Conservation (phyloP, 2,113 vertebrate species). For the Phocoena sinus region DNA sequence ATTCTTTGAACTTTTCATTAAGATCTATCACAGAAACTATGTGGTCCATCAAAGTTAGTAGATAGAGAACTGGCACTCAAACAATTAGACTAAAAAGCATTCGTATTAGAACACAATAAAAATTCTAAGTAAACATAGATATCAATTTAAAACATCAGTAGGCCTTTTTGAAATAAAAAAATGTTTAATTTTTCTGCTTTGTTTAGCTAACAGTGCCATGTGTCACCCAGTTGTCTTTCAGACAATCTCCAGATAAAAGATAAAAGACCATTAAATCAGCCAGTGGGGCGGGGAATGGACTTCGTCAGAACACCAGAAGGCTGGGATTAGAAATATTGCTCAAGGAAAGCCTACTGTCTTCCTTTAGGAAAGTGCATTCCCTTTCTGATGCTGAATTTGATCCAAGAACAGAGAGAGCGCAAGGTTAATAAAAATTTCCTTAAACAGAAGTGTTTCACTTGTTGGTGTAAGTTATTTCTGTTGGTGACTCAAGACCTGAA, state of each 20-base stretch:
- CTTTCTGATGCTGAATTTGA: neutral
- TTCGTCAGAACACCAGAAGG: neutral
- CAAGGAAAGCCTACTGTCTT: neutral
- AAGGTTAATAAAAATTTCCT: constrained; percentile 10
- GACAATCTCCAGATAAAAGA: neutral
- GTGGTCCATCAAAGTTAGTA: neutral
- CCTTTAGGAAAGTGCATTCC: neutral
- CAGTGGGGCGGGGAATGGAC: neutral
- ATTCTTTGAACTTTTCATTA: neutral
- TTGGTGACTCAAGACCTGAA: neutral
- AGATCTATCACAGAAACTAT: neutral
- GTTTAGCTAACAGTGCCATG: neutral
- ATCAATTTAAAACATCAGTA: neutral
- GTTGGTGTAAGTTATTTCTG: neutral
- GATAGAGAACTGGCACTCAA: neutral
- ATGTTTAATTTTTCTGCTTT: neutral
- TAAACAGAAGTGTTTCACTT: neutral
- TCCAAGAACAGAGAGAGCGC: neutral
- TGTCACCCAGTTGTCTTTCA: neutral
- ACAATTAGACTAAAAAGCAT: neutral
- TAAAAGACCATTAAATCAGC: neutral
- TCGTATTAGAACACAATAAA: neutral
- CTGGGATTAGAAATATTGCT: neutral
- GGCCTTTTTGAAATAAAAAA: neutral
- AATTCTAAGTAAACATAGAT: neutral